These are phyloP conservation scores for Drosophila limbata DNA, from an alignment of 2,888 invertebrate species.

Conservation along the genomic window DNA sequence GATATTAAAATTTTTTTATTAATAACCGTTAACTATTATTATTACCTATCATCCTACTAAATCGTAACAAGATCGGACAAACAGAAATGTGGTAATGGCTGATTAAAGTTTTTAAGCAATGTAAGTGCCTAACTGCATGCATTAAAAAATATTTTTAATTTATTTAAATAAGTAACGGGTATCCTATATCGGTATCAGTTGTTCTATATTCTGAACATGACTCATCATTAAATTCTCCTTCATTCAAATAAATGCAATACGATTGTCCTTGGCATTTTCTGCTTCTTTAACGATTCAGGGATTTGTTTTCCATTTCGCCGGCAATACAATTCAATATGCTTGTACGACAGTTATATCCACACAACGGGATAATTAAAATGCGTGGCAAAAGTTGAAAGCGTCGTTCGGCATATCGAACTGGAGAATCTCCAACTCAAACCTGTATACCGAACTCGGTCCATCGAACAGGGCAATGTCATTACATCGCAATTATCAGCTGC, in stretches of 20 bases:
- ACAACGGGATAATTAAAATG: slow-evolving; percentile 74
- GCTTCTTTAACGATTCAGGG: too few relatives aligned
- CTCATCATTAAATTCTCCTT: background rate
- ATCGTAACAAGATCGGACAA: too few relatives aligned
- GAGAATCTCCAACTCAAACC: slow-evolving; percentile 19
- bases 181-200: too few relatives aligned
- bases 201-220: too few relatives aligned
- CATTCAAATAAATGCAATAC: slow-evolving; percentile 20
- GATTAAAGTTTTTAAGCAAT: too few relatives aligned
- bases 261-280: slow-evolving; percentile 14
- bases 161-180: too few relatives aligned
- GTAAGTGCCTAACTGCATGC: too few relatives aligned
- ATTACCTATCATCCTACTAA: too few relatives aligned
- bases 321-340: slow-evolving; percentile 50
- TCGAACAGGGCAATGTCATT: slow-evolving; percentile 63
- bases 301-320: background rate
- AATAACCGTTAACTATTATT: too few relatives aligned
- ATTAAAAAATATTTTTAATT: too few relatives aligned
- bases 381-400: slow-evolving; percentile 8
- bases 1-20: too few relatives aligned
- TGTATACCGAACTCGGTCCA: slow-evolving; percentile 15
- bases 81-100: too few relatives aligned
- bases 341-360: slow-evolving; percentile 9
- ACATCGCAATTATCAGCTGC: slow-evolving; percentile 74
- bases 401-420: slow-evolving; percentile 7